Conservation (phyloP, 2,113 vertebrate species). For the Pterophyllum scalare region DNA sequence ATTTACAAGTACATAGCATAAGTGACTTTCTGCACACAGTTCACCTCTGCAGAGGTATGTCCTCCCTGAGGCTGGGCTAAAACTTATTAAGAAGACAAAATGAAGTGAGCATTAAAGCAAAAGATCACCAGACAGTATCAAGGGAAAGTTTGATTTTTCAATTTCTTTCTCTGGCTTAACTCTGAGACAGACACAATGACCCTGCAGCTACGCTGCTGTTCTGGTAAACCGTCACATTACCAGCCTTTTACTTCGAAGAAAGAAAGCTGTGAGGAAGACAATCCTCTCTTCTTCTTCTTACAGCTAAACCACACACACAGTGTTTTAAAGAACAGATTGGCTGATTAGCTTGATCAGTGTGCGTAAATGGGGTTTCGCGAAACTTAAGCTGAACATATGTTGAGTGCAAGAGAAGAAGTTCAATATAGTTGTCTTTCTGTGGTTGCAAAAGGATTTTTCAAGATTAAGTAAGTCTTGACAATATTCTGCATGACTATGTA, state of each 20-base stretch:
- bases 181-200: constrained; percentile 49
- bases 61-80: constrained; percentile 56
- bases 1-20: constrained; percentile 38
- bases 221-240: constrained; percentile 31
- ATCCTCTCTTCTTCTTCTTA: too few relatives aligned
- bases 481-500: not conserved
- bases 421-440: not conserved
- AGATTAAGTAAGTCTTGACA: constrained; percentile 18
- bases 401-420: not conserved
- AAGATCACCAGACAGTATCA: constrained; percentile 52
- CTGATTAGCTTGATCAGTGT: constrained; percentile 22
- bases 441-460: not conserved
- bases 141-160: constrained; percentile 33
- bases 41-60: constrained; percentile 60
- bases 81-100: constrained; percentile 57
- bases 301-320: not conserved
- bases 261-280: constrained; percentile 13
- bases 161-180: constrained; percentile 46
- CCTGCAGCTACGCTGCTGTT: constrained; percentile 51
- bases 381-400: constrained; percentile 32
- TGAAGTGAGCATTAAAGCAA: constrained; percentile 45
- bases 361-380: not conserved
- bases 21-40: constrained; percentile 41
- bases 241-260: not conserved
- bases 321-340: constrained; percentile 26